Evolutionary conservation across 2,797 vertebrate genomes (phyloP).

Genomic region (Cyprinodon diabolis): DNA sequence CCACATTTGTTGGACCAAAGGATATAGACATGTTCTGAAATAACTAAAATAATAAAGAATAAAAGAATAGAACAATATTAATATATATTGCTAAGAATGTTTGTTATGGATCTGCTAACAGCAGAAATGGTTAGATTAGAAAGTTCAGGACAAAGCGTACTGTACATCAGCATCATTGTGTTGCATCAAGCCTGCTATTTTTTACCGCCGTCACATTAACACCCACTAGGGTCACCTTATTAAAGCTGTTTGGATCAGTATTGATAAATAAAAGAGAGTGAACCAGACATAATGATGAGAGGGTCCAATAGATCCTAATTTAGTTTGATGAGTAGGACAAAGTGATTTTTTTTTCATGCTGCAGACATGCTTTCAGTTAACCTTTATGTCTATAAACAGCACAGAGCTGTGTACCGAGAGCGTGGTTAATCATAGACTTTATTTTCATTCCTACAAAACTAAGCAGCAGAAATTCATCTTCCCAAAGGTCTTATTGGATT

Average conservation of each 20-base stretch:
- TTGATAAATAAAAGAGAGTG: not conserved
- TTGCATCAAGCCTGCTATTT: not conserved
- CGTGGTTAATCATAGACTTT: conserved; percentile 14
- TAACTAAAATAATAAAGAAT: not conserved
- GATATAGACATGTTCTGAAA: not conserved
- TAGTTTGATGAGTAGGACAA: not conserved
- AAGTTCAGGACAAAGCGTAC: not conserved
- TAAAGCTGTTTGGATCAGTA: not conserved
- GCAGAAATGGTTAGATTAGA: not conserved
- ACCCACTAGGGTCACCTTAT: not conserved
- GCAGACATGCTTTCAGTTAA: not conserved
- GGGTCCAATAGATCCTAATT: not conserved
- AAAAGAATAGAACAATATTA: not conserved
- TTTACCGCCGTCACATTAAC: not conserved
- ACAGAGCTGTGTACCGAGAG: not conserved
- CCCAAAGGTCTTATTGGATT: conserved; percentile 52
- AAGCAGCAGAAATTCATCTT: conserved; percentile 42
- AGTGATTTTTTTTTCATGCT: not conserved
- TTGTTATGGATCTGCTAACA: not conserved
- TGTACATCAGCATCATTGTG: not conserved
- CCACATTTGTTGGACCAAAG: not conserved
- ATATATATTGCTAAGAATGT: not conserved
- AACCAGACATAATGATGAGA: not conserved
- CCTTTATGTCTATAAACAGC: conserved; percentile 3
- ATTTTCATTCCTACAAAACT: conserved; percentile 15